Percentiles rank a stretch among this genome's conserved stretches.
phyloP scores from a whole-genome alignment of 2,113 vertebrate genomes.

The Chiloscyllium plagiosum region DNA sequence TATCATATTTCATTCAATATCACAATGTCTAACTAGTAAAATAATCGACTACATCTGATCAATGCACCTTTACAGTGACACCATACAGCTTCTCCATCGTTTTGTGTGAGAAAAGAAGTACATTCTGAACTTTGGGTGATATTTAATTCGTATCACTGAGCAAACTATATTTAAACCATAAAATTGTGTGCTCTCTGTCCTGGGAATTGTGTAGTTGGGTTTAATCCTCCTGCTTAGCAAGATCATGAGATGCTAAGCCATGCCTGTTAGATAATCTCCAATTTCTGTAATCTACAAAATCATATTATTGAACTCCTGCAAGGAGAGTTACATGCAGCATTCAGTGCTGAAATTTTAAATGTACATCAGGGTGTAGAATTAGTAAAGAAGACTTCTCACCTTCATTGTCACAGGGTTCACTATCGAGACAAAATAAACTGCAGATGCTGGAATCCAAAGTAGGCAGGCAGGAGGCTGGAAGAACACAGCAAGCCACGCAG shows the following conservation, averaged over 20 bases:
- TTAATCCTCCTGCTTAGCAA: neutral
- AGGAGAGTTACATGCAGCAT: neutral
- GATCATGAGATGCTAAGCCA: neutral
- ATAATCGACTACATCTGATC: neutral
- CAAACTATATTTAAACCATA: neutral
- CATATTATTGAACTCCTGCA: neutral
- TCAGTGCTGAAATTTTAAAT: neutral
- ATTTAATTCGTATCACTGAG: neutral
- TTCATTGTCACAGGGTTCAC: neutral
- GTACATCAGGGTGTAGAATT: no score
- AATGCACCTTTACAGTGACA: neutral
- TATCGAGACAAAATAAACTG: neutral
- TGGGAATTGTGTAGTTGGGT: neutral
- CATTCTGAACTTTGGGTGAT: neutral
- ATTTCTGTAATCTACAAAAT: neutral
- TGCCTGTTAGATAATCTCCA: neutral
- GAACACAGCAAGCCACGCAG: no score
- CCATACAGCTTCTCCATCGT: neutral
- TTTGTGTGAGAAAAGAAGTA: neutral
- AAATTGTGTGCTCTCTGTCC: neutral
- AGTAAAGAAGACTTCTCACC: neutral
- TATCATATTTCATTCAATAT: neutral
- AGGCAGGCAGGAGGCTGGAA: no score
- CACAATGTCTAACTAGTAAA: neutral
- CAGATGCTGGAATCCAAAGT: no score